These are phyloP conservation scores for Anhinga rufa DNA, from an alignment of 2,113 vertebrate genomes.

Conservation along the genomic window DNA sequence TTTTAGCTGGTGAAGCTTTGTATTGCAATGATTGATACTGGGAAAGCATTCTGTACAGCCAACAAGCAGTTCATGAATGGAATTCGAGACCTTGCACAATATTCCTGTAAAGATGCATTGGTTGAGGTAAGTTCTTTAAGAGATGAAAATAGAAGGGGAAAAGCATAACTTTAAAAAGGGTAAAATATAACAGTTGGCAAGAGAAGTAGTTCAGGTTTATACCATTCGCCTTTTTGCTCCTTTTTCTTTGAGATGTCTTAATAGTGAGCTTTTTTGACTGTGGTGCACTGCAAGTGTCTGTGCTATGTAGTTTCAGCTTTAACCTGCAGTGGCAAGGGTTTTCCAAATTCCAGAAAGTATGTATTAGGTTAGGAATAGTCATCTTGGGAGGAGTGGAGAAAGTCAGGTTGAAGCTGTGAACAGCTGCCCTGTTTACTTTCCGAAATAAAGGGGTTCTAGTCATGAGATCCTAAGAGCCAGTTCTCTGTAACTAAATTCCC, in stretches of 20 bases:
- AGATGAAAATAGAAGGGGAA: not conserved
- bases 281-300: not conserved
- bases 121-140: conserved; percentile 84
- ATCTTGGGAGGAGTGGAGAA: not conserved
- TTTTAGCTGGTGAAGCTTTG: conserved; percentile 95
- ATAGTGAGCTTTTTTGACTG: not conserved
- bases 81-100: conserved; percentile 91
- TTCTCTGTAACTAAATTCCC: not conserved
- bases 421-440: not conserved
- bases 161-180: not conserved
- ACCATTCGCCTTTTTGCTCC: not conserved
- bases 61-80: conserved; percentile 97
- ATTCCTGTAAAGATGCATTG: conserved; percentile 89
- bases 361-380: not conserved
- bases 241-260: not conserved
- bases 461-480: not conserved
- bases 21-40: conserved; percentile 96
- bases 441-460: not conserved
- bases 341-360: not conserved
- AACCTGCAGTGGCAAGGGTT: not conserved
- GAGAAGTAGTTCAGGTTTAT: not conserved
- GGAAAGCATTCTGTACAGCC: conserved; percentile 93
- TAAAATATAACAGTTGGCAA: not conserved
- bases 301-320: not conserved
- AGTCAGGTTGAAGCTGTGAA: not conserved